Evolutionary conservation across 2,113 vertebrate species (phyloP).

Genomic region (Oncorhynchus gorbuscha): DNA sequence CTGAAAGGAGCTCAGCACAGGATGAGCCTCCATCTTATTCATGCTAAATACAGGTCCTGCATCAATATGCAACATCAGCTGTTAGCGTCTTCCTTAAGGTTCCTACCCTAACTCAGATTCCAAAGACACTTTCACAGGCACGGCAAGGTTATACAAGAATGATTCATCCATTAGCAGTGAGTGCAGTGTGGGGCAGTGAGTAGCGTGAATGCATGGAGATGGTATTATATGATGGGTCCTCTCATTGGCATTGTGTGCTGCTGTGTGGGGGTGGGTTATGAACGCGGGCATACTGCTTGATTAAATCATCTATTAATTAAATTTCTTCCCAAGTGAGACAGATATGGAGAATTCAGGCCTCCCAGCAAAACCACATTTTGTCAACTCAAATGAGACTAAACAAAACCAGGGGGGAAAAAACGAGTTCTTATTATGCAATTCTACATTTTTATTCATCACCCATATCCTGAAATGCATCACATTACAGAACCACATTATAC

Average conservation of each 20-base stretch:
- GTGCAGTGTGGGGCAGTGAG: constrained; percentile 13
- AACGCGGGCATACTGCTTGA: not conserved
- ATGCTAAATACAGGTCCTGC: constrained; percentile 31
- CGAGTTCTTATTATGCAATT: not conserved
- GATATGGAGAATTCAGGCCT: not conserved
- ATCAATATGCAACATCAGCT: constrained; percentile 61
- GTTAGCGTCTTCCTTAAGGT: constrained; percentile 16
- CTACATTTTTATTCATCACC: not conserved
- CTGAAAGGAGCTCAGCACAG: not conserved
- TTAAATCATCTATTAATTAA: constrained; percentile 4
- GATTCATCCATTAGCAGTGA: constrained; percentile 41
- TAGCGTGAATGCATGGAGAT: constrained; percentile 32
- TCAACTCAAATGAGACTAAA: not conserved
- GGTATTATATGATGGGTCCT: not conserved
- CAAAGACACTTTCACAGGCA: constrained; percentile 41
- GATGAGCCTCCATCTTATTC: constrained; percentile 34
- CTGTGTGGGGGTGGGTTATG: not conserved
- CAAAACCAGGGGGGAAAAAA: not conserved
- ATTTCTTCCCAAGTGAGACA: not conserved
- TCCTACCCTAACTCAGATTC: constrained; percentile 33
- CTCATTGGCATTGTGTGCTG: not conserved
- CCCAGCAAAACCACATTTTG: not conserved
- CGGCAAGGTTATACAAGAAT: constrained; percentile 53
- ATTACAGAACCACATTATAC: not conserved
- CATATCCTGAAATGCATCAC: not conserved